Conservation (phyloP, 2,797 vertebrate species). For the Lithobates sylvaticus region DNA sequence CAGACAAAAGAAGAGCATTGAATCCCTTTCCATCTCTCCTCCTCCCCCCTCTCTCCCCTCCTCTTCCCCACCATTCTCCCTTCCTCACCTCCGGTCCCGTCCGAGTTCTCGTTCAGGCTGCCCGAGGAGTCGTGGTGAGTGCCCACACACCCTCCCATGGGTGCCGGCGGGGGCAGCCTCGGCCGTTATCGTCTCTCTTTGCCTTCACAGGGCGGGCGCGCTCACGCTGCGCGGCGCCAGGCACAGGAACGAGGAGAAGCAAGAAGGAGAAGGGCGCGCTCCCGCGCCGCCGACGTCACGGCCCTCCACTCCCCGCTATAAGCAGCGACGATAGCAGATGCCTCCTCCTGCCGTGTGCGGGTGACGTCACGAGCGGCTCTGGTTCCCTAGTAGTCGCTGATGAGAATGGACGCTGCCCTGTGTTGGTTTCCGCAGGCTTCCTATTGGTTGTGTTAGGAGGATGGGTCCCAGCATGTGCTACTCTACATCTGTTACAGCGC, state of each 20-base stretch:
- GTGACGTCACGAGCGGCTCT: slow-evolving; percentile 24
- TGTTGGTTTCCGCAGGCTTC: not conserved
- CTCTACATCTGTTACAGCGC: not conserved
- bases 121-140: slow-evolving; percentile 97
- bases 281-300: slow-evolving; percentile 34
- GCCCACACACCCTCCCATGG: slow-evolving; percentile 99
- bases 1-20: slow-evolving; percentile 56
- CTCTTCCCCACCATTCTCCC: slow-evolving; percentile 63
- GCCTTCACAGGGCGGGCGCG: slow-evolving; percentile 51
- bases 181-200: slow-evolving; percentile 38
- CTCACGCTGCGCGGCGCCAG: slow-evolving; percentile 33
- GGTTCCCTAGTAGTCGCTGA: not conserved
- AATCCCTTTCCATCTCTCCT: slow-evolving; percentile 57
- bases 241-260: not conserved
- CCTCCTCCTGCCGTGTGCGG: not conserved
- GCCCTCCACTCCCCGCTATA: not conserved
- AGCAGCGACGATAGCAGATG: not conserved
- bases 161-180: slow-evolving; percentile 76
- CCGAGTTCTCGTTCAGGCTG: slow-evolving; percentile 97
- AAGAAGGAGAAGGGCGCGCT: slow-evolving; percentile 3
- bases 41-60: slow-evolving; percentile 58
- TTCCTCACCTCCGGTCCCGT: slow-evolving; percentile 92
- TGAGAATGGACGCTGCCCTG: not conserved
- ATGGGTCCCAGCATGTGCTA: not conserved
- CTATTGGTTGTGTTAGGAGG: slow-evolving; percentile 3